Base-by-base conservation (phyloP, 2,113 vertebrate genomes). In the Callospermophilus lateralis region DNA sequence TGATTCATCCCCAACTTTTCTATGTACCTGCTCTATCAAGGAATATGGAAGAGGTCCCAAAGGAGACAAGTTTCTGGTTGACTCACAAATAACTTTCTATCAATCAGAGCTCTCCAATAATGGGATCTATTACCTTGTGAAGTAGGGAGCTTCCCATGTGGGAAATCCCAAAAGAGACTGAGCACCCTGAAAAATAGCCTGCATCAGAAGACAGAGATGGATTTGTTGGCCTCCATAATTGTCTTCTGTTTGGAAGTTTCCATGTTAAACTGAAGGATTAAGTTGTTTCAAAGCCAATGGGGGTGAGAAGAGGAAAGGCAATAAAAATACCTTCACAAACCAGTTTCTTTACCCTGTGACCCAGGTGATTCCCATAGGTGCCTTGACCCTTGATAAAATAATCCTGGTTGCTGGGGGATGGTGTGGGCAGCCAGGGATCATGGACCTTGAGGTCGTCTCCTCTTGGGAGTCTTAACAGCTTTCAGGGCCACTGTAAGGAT, bases 371-470 rank as follows among this genome's bases (percentile, higher is more conserved):
- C 53, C 90, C 87, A 55, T 61, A 70, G 83, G 65, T 63, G n/a
- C 70, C 85, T 93, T 92, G 12, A 28, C 84, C 39, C 58, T 96
- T 10, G 72, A 19, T 95, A 84, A 88, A 92, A 28, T 81, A 94
- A 97, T 93, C 84, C 85, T 55, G 81, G 95, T 84, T 97, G 61
- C 53, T 0, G 6, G 6, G 89, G 76, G 61, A 92, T 81, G 48
- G 32, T 6, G 22, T 89, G 77, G 92, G 32, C n/a, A 95, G 77
- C 70, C 53, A 55, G 48, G 89, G 26, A 70, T 96, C 95, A n/a
- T 15, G 37, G 73, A 32, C 6, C 34, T 90, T 84, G n/a, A 79
- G 80, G 61, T 94, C 95, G 51, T 97, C 87, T 96, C 72, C 37
- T 92, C 3, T 30, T 0, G 2, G 32, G 30, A 24, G 12, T 45